These are phyloP conservation scores for Macrotis lagotis DNA, from an alignment of 2,113 vertebrate genomes.

Conservation along the genomic window DNA sequence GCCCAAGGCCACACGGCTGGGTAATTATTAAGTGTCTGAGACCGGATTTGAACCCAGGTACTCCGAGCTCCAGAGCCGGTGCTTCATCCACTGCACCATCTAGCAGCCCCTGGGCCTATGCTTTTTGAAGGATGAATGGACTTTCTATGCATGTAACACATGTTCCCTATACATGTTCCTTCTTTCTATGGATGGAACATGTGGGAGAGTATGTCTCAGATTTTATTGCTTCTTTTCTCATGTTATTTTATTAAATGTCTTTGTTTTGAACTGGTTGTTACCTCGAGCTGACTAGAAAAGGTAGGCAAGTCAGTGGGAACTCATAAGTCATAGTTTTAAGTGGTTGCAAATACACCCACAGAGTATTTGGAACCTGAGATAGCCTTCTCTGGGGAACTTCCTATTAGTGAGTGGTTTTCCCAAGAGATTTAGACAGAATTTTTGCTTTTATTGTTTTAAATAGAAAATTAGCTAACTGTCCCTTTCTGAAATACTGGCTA, in stretches of 20 bases:
- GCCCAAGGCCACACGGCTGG: no score
- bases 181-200: not conserved
- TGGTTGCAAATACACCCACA: not conserved
- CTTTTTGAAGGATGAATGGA: not conserved
- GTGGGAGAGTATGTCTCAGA: not conserved
- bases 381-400: not conserved
- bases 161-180: not conserved
- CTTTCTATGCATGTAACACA: not conserved
- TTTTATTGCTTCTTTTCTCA: not conserved
- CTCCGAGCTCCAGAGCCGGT: no score
- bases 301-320: not conserved
- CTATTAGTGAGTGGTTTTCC: not conserved
- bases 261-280: not conserved
- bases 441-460: not conserved
- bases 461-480: not conserved
- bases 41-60: no score
- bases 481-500: not conserved
- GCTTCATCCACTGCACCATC: no score
- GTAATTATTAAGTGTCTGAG: no score
- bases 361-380: not conserved
- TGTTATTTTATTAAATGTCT: not conserved
- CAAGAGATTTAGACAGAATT: not conserved
- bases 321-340: not conserved
- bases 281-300: not conserved
- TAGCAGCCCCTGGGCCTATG: not conserved